These are phyloP conservation scores for Hydrolagus affinis DNA, from an alignment of 2,113 vertebrate genomes.

Conservation along the genomic window DNA sequence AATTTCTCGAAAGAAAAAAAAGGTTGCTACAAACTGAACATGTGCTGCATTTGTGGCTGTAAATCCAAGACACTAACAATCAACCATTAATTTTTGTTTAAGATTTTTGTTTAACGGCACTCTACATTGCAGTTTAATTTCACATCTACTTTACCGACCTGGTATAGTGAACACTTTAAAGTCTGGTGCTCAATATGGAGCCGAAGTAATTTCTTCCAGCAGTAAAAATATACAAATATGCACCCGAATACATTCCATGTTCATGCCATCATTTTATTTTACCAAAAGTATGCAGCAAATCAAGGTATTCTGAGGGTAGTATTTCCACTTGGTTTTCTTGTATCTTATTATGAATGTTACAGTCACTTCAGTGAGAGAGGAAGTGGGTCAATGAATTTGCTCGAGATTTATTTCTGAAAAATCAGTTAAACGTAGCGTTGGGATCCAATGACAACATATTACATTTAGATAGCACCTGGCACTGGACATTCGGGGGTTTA, in stretches of 20 bases:
- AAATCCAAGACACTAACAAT: not conserved
- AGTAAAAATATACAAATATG: conserved; percentile 12
- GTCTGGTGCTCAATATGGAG: not conserved
- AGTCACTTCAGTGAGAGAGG: not conserved
- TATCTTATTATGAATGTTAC: too few relatives aligned
- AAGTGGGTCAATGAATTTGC: not conserved
- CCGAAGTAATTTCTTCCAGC: not conserved
- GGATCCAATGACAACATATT: too few relatives aligned
- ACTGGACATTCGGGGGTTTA: too few relatives aligned
- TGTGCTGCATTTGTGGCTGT: not conserved
- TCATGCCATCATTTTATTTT: conserved; percentile 1
- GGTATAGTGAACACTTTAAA: not conserved
- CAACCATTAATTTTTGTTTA: not conserved
- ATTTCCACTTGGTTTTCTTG: not conserved
- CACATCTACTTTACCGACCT: not conserved
- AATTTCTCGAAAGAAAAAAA: too few relatives aligned
- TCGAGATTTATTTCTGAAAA: not conserved
- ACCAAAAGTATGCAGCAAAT: not conserved
- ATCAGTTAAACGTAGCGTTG: too few relatives aligned
- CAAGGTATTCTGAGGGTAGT: not conserved
- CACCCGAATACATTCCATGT: not conserved
- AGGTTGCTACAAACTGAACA: too few relatives aligned
- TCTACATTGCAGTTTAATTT: not conserved
- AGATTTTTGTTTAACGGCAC: not conserved
- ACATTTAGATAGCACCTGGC: too few relatives aligned